Evolutionary conservation across 2,888 invertebrate species (phyloP).

Genomic region (Paralinhomoeus sp.): DNA sequence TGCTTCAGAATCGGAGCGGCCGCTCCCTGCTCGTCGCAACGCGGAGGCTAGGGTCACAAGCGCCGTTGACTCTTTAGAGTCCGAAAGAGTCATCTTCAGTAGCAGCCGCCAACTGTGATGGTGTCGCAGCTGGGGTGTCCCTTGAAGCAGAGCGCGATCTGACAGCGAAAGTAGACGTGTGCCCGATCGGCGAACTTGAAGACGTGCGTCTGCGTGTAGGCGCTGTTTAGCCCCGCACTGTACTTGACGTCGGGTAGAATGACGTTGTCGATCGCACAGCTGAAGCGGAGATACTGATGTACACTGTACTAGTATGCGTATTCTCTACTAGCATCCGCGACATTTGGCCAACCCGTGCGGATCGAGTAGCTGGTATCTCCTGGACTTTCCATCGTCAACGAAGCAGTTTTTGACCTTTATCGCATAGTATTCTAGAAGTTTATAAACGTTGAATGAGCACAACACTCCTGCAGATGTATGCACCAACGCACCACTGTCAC

Average conservation of each 20-base stretch:
- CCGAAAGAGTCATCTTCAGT: too few relatives aligned
- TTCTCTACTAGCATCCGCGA: not conserved
- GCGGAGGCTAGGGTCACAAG: too few relatives aligned
- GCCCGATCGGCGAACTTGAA: constrained; percentile 3
- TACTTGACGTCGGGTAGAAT: constrained; percentile 2
- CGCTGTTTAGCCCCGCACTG: not conserved
- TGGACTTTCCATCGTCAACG: constrained; percentile 1
- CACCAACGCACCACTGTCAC: constrained; percentile 1
- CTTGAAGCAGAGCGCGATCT: constrained; percentile 1
- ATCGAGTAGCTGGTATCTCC: not conserved
- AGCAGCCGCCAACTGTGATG: not conserved
- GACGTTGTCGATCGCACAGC: not conserved
- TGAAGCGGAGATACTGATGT: too few relatives aligned
- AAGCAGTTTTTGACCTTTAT: constrained; percentile 2
- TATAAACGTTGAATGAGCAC: not conserved
- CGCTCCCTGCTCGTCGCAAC: too few relatives aligned
- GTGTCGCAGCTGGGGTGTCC: not conserved
- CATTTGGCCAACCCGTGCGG: not conserved
- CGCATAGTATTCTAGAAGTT: not conserved
- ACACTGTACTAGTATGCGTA: too few relatives aligned
- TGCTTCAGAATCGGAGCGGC: too few relatives aligned
- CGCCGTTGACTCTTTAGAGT: too few relatives aligned
- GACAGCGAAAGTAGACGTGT: constrained; percentile 1
- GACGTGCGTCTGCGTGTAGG: constrained; percentile 1
- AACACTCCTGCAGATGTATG: too few relatives aligned